A percentile compares a stretch with the other conserved stretches of the same genome.
Evolutionary conservation across 2,797 vertebrate genomes (phyloP).

Genomic region (Bryconaethiops microstoma): DNA sequence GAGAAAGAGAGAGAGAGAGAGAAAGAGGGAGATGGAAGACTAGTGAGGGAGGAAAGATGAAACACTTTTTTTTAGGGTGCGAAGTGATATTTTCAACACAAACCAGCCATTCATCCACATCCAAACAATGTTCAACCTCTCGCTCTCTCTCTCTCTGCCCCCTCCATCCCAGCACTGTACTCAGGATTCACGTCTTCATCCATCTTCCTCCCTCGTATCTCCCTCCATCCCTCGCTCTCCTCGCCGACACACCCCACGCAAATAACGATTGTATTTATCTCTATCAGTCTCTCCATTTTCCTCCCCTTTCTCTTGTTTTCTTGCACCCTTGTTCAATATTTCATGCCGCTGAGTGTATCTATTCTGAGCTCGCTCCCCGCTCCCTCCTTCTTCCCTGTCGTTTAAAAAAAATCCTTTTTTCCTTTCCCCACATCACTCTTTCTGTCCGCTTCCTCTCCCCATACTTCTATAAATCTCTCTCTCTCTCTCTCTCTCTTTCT

Average conservation of each 20-base stretch:
- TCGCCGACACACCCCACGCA: slow-evolving; percentile 55
- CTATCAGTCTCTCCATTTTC: slow-evolving; percentile 82
- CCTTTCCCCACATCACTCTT: slow-evolving; percentile 72
- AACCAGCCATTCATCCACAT: slow-evolving; percentile 66
- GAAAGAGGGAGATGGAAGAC: slow-evolving; percentile 21
- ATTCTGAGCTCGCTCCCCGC: slow-evolving; percentile 77
- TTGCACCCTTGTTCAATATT: slow-evolving; percentile 80
- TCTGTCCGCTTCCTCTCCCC: slow-evolving; percentile 70
- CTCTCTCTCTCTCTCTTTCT: slow-evolving; percentile 55
- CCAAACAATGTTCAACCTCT: slow-evolving; percentile 58
- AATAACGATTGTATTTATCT: slow-evolving; percentile 82
- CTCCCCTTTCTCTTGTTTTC: slow-evolving; percentile 74
- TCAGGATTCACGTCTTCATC: slow-evolving; percentile 66
- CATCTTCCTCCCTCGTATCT: slow-evolving; percentile 59
- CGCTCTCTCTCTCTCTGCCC: slow-evolving; percentile 33
- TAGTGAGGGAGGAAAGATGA: slow-evolving; percentile 63
- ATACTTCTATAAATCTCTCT: slow-evolving; percentile 72
- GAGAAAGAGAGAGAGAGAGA: no score
- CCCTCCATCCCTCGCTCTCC: slow-evolving; percentile 22
- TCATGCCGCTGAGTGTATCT: slow-evolving; percentile 80
- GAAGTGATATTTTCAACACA: slow-evolving; percentile 71
- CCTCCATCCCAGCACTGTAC: slow-evolving; percentile 44
- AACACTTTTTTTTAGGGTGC: slow-evolving; percentile 66
- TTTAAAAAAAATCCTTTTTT: slow-evolving; percentile 48
- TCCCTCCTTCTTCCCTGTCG: slow-evolving; percentile 49